Base-by-base conservation (phyloP, 1,140 invertebrate genomes). In the Drosophila azteca region DNA sequence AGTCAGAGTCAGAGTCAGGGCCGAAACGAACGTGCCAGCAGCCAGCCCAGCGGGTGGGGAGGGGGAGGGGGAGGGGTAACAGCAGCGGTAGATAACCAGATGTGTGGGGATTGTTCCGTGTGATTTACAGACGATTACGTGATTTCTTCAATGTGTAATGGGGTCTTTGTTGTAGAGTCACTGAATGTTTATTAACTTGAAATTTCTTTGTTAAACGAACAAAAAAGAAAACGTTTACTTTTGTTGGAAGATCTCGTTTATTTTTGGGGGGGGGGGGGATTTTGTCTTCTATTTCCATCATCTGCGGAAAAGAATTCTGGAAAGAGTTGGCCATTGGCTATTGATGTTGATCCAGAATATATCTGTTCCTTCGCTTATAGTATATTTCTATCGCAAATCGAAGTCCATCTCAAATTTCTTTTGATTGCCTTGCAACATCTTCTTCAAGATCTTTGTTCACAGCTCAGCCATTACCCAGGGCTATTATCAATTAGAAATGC, bases 401-500 rank as follows among this genome's bases (percentile, higher is more conserved):
- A 1, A 6, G 26, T 0, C 1, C 5, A 29, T 31, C 45, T 64
- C 66, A 68, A 57, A 68, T 69, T 69, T 41, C 15, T 45, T 48
- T 66, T 49, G 46, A 63, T 66, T 54, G 29, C 22, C 29, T 66
- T 66, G 3, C 2, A 68, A 68, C 68, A 48, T 68, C 67, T 69
- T 69, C 44, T 45, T 68, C 45, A 58, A 50, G 69, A 50, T 20
- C 31, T 20, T 44, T 15, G 20, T 69, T 58, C 15, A 55, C 66
- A 68, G 66, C 68, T 68, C 64, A 57, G 17, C 64, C n/a, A 69
- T 50, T 69, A 58, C 45, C 66, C 41, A 20, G 24, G 69, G 66
- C 29, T 52, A 69, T 69, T 69, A 69, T 52, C 66, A 54, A 69
- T 69, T 69, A 65, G 66, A 69, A 69, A 69, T 68, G 66, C 51